Conservation (phyloP, 2,888 invertebrate species). For the Peribatodes rhomboidaria region DNA sequence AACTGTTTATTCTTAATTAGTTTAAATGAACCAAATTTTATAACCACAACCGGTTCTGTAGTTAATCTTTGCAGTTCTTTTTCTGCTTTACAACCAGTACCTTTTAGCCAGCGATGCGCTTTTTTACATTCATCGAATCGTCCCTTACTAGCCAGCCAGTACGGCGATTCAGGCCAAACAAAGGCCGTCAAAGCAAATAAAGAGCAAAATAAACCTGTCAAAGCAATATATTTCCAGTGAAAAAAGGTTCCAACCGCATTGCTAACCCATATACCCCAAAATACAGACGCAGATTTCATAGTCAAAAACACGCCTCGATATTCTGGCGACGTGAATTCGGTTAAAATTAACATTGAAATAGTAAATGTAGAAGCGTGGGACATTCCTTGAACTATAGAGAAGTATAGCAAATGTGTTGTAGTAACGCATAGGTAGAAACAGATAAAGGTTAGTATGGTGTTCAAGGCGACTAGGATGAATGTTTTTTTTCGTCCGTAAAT, state of each 20-base stretch:
- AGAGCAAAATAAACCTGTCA: constrained; percentile 37
- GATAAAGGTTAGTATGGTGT: constrained; percentile 32
- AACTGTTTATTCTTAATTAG: constrained; percentile 37
- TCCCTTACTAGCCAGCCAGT: constrained; percentile 55
- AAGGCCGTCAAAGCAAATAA: constrained; percentile 37
- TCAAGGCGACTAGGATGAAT: constrained; percentile 38
- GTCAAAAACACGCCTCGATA: constrained; percentile 49
- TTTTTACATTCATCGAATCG: constrained; percentile 49
- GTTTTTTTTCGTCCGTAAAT: constrained; percentile 46
- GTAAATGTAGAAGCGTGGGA: constrained; percentile 32
- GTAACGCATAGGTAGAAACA: constrained; percentile 10
- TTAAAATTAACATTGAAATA: constrained; percentile 16
- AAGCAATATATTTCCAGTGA: constrained; percentile 49
- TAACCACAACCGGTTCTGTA: neutral
- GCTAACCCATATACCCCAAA: constrained; percentile 51
- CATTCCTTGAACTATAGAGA: constrained; percentile 14
- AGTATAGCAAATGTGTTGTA: constrained; percentile 11
- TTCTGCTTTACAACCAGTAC: constrained; percentile 39
- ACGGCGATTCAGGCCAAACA: constrained; percentile 50
- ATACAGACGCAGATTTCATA: constrained; percentile 48
- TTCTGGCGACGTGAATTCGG: constrained; percentile 48
- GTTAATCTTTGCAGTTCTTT: constrained; percentile 41
- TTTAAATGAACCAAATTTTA: constrained; percentile 1
- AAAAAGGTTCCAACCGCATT: constrained; percentile 53
- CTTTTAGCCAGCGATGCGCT: constrained; percentile 53